phyloP scores from a whole-genome alignment of 2,797 vertebrate genomes.

The Coilia nasus region DNA sequence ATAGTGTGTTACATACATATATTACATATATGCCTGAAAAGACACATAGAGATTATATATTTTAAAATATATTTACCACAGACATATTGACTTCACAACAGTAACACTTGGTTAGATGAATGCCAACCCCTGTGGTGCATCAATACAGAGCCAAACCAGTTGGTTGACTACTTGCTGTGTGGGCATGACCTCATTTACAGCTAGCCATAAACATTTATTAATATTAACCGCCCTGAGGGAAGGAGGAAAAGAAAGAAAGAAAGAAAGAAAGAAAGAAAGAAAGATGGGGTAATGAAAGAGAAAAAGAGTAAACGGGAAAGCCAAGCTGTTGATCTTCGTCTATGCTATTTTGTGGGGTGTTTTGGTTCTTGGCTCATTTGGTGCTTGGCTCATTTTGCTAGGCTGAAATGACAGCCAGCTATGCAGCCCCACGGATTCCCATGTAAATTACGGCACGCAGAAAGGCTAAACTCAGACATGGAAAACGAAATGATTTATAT shows the following conservation, averaged over 20 bases:
- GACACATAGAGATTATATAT: no score
- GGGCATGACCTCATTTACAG: not conserved
- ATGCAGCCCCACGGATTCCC: not conserved
- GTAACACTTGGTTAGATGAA: not conserved
- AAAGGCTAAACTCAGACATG: conserved; percentile 7
- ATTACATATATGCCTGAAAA: no score
- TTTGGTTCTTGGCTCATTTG: not conserved
- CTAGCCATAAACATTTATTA: not conserved
- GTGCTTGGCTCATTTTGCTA: not conserved
- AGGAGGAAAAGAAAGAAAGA: not conserved
- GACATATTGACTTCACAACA: not conserved
- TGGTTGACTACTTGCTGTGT: conserved; percentile 9
- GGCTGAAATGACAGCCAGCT: not conserved
- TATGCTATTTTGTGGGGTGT: not conserved
- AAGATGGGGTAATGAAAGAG: not conserved
- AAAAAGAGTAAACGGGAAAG: not conserved
- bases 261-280: not conserved
- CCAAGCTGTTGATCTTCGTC: not conserved
- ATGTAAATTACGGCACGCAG: not conserved
- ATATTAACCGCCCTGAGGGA: not conserved
- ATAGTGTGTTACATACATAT: no score
- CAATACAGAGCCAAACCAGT: not conserved
- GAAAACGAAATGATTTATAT: conserved; percentile 8
- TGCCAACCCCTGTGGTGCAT: no score
- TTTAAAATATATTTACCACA: not conserved